Percentiles rank a stretch among this genome's conserved stretches.
phyloP scores from a whole-genome alignment of 2,888 invertebrate species.

The Ophraella communa region DNA sequence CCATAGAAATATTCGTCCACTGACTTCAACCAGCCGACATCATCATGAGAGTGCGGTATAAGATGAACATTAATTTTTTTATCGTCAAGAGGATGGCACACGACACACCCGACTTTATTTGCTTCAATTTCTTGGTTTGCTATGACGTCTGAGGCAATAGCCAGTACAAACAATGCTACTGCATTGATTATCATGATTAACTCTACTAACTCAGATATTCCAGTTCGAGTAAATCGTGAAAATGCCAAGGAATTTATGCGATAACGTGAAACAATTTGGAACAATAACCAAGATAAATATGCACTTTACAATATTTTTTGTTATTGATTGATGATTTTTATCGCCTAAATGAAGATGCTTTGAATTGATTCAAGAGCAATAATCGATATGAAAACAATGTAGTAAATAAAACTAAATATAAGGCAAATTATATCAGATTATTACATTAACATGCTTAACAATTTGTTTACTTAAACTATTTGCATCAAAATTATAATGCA shows the following conservation, averaged over 20 bases:
- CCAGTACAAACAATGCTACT: neutral
- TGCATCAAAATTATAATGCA: too few relatives aligned
- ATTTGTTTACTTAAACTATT: too few relatives aligned
- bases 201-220: neutral
- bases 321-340: too few relatives aligned
- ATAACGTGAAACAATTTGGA: neutral
- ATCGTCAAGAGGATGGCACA: slow-evolving; percentile 64
- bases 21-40: slow-evolving; percentile 86
- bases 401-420: too few relatives aligned
- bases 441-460: too few relatives aligned
- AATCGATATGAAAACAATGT: too few relatives aligned
- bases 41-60: slow-evolving; percentile 82
- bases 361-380: too few relatives aligned
- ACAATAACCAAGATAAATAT: neutral
- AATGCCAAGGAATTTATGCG: neutral
- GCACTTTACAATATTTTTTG: too few relatives aligned
- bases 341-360: too few relatives aligned
- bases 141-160: neutral
- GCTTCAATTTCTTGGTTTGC: neutral
- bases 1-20: slow-evolving; percentile 83
- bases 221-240: neutral
- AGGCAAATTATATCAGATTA: too few relatives aligned
- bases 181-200: neutral
- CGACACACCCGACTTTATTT: slow-evolving; percentile 14
- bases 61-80: slow-evolving; percentile 80